phyloP scores from a whole-genome alignment of 2,113 vertebrate genomes.

The Oceanodroma tethys region DNA sequence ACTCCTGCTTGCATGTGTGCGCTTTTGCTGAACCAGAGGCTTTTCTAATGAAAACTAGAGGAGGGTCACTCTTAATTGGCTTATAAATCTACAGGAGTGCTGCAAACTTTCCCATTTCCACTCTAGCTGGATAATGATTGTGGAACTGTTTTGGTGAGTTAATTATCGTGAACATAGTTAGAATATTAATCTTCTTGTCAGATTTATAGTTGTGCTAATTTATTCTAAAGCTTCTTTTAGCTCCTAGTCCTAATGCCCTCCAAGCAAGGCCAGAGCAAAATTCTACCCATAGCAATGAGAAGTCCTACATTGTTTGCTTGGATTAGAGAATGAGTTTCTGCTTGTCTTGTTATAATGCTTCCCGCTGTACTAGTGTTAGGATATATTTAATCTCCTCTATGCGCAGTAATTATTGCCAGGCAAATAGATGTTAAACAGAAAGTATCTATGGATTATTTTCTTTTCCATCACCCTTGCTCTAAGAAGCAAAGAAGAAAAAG shows the following conservation, averaged over 20 bases:
- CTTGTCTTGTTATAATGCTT: not conserved
- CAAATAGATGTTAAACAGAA: not conserved
- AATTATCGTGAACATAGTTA: conserved; percentile 44
- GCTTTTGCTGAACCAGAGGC: conserved; percentile 25
- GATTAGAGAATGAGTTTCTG: not conserved
- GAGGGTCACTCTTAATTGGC: conserved; percentile 41
- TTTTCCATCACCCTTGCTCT: not conserved
- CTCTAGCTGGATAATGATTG: conserved; percentile 11
- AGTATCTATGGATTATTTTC: not conserved
- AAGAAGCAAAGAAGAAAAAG: not conserved
- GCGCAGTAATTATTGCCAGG: not conserved
- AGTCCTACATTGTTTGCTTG: not conserved
- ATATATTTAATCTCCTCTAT: not conserved
- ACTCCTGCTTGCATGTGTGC: not conserved
- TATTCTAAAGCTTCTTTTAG: not conserved
- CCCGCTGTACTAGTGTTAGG: not conserved
- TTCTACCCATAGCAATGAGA: not conserved
- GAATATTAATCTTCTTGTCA: conserved; percentile 55
- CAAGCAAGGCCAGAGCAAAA: not conserved
- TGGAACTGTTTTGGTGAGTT: conserved; percentile 47
- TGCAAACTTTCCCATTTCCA: conserved; percentile 38
- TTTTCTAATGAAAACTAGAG: conserved; percentile 38
- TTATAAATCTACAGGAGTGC: conserved; percentile 49
- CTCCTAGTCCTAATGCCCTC: not conserved
- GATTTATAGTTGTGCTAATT: conserved; percentile 40